Evolutionary conservation across 2,113 vertebrate species (phyloP), one percentile per base, ranked within the genome.

Genomic region (Fregetta grallaria): DNA sequence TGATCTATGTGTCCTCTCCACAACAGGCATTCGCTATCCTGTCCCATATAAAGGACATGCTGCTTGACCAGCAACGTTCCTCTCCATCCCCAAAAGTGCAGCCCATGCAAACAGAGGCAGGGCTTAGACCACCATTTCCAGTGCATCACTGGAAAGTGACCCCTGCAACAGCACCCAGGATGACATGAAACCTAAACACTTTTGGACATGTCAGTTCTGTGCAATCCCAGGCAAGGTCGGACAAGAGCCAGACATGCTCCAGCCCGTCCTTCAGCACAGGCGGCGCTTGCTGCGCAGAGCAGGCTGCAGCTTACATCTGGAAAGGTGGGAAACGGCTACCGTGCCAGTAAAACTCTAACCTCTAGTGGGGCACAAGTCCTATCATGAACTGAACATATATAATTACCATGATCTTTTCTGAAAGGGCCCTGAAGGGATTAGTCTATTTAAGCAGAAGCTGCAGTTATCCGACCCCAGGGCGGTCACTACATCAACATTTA

Each of bases 21-120:
- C 34, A 68, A 14, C 6, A 67, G 70, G 5, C 26, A 32, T 55
- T 59, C 12, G 2, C n/a, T 32, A 1, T 56, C 44, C 52, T 53
- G 27, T 11, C 40, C 15, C 2, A 0, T 15, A 13, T 15, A 38
- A 53, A 77, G 45, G 10, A 21, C 0, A 0, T 61, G 50, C 34
- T 20, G 10, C 58, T 66, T 55, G 18, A 47, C 63, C 34, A 88
- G 36, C 25, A 70, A 32, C 50, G 2, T 44, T 83, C 38, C 34
- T 34, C 30, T 79, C 20, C 67, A 47, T 34, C 40, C 65, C 56
- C 44, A 44, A 13, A 91, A 68, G 42, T 2, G 42, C 40, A 74
- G 34, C 8, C 27, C 1, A 1, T 0, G 3, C 8, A 49, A 74
- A 45, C 30, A 73, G 36, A 73, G 40, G 58, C 52, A 59, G 52